Percentiles rank a stretch among this genome's conserved stretches.
Evolutionary conservation across 2,797 vertebrate species (phyloP).

Genomic region (Buphagus erythrorhynchus): DNA sequence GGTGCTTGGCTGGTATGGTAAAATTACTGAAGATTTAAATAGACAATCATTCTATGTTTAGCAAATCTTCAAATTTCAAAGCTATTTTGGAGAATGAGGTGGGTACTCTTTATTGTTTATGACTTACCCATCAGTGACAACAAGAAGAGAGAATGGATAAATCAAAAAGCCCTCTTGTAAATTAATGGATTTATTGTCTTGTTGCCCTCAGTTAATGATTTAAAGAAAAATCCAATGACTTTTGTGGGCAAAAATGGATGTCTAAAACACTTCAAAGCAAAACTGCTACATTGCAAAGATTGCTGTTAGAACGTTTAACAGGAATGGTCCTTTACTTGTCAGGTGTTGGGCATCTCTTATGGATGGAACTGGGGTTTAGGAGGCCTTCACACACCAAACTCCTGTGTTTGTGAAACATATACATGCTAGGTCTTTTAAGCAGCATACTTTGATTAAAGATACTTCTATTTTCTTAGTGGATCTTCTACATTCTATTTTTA

Average conservation of each 20-base stretch:
- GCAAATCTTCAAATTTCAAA: slow-evolving; percentile 88
- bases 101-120: slow-evolving; percentile 78
- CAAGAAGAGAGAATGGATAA: slow-evolving; percentile 58
- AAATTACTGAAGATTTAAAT: slow-evolving; percentile 93
- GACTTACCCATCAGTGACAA: slow-evolving; percentile 70
- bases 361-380: neutral
- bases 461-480: neutral
- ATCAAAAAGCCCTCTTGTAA: slow-evolving; percentile 54
- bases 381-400: neutral
- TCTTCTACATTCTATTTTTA: neutral
- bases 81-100: slow-evolving; percentile 84
- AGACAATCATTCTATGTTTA: slow-evolving; percentile 89
- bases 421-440: neutral
- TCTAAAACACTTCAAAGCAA: neutral
- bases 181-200: slow-evolving; percentile 54
- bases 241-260: neutral
- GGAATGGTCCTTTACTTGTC: neutral
- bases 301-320: neutral
- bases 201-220: slow-evolving; percentile 5
- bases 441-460: neutral
- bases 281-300: neutral
- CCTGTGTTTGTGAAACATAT: neutral
- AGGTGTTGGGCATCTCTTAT: neutral
- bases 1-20: slow-evolving; percentile 84
- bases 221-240: slow-evolving; percentile 41